phyloP scores from a whole-genome alignment of 2,888 invertebrate genomes.

The Drosophila bunnanda region DNA sequence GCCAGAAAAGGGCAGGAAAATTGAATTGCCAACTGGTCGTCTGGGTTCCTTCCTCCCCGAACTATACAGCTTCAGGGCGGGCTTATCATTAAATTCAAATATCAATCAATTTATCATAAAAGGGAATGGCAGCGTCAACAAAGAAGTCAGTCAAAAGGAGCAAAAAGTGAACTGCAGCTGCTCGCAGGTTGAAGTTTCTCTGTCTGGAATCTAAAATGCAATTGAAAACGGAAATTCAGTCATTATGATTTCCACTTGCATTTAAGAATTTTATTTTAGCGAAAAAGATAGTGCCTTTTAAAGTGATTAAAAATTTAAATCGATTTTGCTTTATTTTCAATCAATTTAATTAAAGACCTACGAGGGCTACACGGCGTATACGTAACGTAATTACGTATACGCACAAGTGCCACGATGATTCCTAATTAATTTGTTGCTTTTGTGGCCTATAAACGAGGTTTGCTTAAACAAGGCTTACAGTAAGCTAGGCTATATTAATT shows the following conservation, averaged over 20 bases:
- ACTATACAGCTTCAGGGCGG: conserved; percentile 1
- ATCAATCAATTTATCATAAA: conserved; percentile 80
- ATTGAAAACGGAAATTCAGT: conserved; percentile 6
- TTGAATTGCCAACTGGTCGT: conserved; percentile 69
- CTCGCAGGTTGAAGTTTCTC: conserved; percentile 5
- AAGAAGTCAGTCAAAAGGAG: conserved; percentile 16
- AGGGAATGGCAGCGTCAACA: conserved; percentile 32
- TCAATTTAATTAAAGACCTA: background rate
- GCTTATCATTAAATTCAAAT: conserved; percentile 78
- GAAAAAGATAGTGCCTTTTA: no score
- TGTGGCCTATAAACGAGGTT: no score
- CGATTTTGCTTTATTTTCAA: background rate
- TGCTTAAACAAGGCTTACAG: background rate
- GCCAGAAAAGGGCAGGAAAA: conserved; percentile 54
- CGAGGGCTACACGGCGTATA: background rate
- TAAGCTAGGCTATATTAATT: background rate
- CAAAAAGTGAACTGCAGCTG: conserved; percentile 18
- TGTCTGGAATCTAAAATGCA: conserved; percentile 5
- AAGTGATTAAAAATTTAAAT: background rate
- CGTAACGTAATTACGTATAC: background rate
- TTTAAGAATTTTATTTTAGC: background rate
- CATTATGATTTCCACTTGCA: conserved; percentile 1
- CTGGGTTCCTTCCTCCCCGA: conserved; percentile 26
- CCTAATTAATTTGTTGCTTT: background rate
- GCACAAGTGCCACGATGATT: background rate